A percentile compares a stretch with the other conserved stretches of the same genome.
These are phyloP conservation scores for Cuniculus paca DNA, from an alignment of 2,797 vertebrate genomes.

Conservation along the genomic window DNA sequence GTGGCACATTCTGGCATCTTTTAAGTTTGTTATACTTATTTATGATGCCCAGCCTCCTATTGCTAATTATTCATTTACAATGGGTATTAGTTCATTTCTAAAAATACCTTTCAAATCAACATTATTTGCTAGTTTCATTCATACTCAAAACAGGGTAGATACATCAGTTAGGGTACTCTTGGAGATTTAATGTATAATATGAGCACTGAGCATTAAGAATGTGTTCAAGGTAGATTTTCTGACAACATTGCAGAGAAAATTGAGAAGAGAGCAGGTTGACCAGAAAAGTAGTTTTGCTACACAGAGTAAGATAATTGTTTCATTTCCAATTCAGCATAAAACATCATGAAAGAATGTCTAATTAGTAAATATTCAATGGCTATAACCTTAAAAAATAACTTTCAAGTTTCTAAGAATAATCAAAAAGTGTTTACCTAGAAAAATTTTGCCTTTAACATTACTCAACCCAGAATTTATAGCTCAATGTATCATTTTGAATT, in stretches of 20 bases:
- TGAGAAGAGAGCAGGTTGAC: neutral
- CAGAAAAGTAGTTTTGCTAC: neutral
- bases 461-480: neutral
- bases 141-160: neutral
- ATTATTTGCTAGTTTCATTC: neutral
- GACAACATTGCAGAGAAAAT: neutral
- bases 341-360: conserved; percentile 9
- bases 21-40: neutral
- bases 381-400: conserved; percentile 16
- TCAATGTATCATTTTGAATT: neutral
- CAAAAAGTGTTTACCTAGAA: neutral
- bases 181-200: neutral
- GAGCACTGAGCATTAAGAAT: neutral
- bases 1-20: neutral
- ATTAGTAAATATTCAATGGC: neutral
- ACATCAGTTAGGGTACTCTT: neutral
- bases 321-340: neutral
- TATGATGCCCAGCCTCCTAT: neutral
- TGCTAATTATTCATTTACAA: neutral
- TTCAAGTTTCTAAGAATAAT: neutral
- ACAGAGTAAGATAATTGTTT: neutral
- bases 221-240: neutral
- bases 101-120: neutral
- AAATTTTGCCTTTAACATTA: neutral
- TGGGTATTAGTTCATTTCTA: neutral